These are phyloP conservation scores for Callipepla californica DNA, from an alignment of 2,113 vertebrate genomes.

Conservation along the genomic window DNA sequence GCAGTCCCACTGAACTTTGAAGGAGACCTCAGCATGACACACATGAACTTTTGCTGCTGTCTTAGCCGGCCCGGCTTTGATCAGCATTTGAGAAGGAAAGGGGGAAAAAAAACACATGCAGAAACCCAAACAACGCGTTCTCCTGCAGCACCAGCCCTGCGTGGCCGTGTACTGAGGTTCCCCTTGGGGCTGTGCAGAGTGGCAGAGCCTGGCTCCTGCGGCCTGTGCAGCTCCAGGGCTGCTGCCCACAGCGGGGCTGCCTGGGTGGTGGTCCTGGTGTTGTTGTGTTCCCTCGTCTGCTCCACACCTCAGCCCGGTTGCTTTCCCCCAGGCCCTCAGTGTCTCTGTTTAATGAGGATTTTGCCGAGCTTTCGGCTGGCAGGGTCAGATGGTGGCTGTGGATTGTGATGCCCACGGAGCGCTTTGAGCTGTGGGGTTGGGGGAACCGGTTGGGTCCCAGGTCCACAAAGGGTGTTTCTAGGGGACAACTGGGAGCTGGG, in stretches of 20 bases:
- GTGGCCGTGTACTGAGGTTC: not conserved
- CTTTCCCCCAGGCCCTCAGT: not conserved
- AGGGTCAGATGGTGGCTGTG: not conserved
- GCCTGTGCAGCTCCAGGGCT: accelerated
- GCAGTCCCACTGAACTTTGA: constrained; percentile 68
- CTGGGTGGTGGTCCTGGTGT: accelerated
- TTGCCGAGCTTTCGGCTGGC: not conserved
- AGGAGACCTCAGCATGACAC: constrained; percentile 54
- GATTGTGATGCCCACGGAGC: too few species aligned
- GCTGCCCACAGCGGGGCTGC: accelerated
- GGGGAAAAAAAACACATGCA: not conserved
- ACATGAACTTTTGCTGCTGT: constrained; percentile 52
- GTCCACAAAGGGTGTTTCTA: accelerated
- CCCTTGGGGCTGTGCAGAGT: accelerated
- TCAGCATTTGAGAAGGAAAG: constrained; percentile 1
- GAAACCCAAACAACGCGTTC: constrained; percentile 39
- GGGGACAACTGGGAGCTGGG: accelerated
- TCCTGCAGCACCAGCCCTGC: not conserved
- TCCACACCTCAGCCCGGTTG: not conserved
- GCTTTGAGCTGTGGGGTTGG: not conserved
- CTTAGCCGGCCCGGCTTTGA: constrained; percentile 63
- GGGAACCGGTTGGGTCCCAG: accelerated
- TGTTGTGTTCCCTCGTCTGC: not conserved
- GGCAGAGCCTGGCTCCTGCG: accelerated
- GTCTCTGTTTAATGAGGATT: not conserved